These are phyloP conservation scores for Stegodyphus dumicola DNA, from an alignment of 1,140 invertebrate species.

Conservation along the genomic window DNA sequence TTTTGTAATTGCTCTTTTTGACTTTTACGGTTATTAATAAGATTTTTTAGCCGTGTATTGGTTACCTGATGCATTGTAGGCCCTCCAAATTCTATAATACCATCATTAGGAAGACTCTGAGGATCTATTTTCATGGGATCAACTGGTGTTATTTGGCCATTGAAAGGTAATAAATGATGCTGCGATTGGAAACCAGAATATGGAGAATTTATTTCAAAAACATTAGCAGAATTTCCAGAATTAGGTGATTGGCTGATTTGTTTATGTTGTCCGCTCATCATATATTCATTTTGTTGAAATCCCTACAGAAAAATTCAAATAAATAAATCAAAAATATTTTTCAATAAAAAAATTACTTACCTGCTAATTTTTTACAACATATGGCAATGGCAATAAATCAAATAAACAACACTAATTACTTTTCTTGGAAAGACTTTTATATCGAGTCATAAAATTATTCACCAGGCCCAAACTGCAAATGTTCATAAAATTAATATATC, in stretches of 20 bases:
- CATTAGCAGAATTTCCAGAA: conserved; percentile 11
- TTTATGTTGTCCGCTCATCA: conserved; percentile 35
- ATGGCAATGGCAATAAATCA: too few species aligned
- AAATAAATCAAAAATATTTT: background rate
- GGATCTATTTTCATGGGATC: conserved; percentile 28
- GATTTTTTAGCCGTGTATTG: conserved; percentile 64
- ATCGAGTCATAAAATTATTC: too few species aligned
- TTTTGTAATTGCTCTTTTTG: conserved; percentile 63
- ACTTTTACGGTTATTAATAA: conserved; percentile 63
- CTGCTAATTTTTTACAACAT: too few species aligned
- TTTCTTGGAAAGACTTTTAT: too few species aligned
- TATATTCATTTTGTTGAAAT: conserved; percentile 40
- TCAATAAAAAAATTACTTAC: background rate
- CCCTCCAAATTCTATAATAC: conserved; percentile 41
- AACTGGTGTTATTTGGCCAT: conserved; percentile 49
- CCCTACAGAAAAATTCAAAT: conserved; percentile 15
- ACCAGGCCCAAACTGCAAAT: too few species aligned
- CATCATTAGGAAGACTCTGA: conserved; percentile 9
- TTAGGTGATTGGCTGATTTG: conserved; percentile 16
- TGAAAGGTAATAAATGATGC: conserved; percentile 46
- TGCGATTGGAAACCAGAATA: conserved; percentile 44
- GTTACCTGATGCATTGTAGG: conserved; percentile 63
- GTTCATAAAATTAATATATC: too few species aligned
- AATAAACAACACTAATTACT: too few species aligned
- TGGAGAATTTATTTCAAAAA: conserved; percentile 36